Evolutionary conservation across 2,888 invertebrate species (phyloP).

Genomic region (Tetragnatha montana): DNA sequence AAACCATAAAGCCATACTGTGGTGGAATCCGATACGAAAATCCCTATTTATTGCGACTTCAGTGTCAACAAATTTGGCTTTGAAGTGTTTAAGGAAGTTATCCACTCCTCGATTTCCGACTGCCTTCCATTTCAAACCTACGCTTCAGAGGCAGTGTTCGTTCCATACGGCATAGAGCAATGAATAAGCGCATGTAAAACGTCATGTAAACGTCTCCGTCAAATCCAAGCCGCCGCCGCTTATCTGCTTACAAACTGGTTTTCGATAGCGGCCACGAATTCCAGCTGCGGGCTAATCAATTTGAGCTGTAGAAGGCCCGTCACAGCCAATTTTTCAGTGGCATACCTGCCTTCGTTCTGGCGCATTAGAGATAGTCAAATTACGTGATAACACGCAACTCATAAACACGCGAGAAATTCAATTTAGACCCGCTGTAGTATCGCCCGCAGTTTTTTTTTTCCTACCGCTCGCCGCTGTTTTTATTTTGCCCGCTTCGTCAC

Average conservation of each 20-base stretch:
- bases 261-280: conserved; percentile 57
- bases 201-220: conserved; percentile 37
- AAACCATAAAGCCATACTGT: too few species aligned
- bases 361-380: conserved; percentile 68
- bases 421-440: conserved; percentile 56
- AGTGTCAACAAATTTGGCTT: too few species aligned
- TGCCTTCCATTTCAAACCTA: too few species aligned
- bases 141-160: too few species aligned
- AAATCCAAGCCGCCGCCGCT: conserved; percentile 24
- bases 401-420: conserved; percentile 69
- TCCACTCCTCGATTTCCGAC: too few species aligned
- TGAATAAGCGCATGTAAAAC: too few species aligned
- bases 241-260: conserved; percentile 57
- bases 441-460: conserved; percentile 36
- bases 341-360: conserved; percentile 49
- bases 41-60: too few species aligned
- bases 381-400: conserved; percentile 69
- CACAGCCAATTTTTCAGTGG: conserved; percentile 60
- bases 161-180: too few species aligned
- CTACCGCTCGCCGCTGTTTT: conserved; percentile 44
- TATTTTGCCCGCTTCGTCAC: conserved; percentile 62
- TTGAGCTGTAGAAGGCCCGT: conserved; percentile 56
- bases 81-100: too few species aligned
- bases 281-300: conserved; percentile 58
- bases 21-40: too few species aligned